Percentiles rank a stretch among this genome's conserved stretches.
These are phyloP conservation scores for Epizoanthus illoricatus DNA, from an alignment of 92 coral and sea anemone species.

Conservation along the genomic window DNA sequence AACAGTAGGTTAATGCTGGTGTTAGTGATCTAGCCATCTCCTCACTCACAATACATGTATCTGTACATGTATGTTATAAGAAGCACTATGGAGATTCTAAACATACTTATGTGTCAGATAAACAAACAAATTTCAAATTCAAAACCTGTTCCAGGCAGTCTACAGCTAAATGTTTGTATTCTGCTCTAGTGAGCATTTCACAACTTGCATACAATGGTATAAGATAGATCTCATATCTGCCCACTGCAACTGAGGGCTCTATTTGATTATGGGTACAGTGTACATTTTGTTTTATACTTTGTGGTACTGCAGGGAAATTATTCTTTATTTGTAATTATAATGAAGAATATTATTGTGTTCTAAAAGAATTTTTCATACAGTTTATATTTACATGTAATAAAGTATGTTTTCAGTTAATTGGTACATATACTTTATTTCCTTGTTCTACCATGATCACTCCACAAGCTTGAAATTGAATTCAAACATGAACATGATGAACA, in stretches of 20 bases:
- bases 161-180: neutral
- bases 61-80: no score
- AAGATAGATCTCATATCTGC: no score
- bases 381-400: neutral
- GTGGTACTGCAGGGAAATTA: no score
- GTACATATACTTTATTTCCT: neutral
- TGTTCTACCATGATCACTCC: neutral
- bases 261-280: neutral
- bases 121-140: conserved; percentile 27
- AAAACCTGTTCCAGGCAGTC: neutral
- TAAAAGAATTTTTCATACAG: neutral
- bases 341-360: neutral
- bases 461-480: conserved; percentile 7
- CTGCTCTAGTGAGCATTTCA: no score
- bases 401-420: neutral
- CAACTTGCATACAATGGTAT: no score
- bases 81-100: no score
- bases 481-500: conserved; percentile 49
- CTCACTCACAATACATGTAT: no score
- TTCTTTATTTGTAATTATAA: no score
- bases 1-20: no score
- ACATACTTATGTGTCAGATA: neutral
- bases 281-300: no score
- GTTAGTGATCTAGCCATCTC: no score
- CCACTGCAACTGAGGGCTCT: no score